phyloP scores from a whole-genome alignment of 1,140 invertebrate genomes.

The Propsilocerus akamusi region DNA sequence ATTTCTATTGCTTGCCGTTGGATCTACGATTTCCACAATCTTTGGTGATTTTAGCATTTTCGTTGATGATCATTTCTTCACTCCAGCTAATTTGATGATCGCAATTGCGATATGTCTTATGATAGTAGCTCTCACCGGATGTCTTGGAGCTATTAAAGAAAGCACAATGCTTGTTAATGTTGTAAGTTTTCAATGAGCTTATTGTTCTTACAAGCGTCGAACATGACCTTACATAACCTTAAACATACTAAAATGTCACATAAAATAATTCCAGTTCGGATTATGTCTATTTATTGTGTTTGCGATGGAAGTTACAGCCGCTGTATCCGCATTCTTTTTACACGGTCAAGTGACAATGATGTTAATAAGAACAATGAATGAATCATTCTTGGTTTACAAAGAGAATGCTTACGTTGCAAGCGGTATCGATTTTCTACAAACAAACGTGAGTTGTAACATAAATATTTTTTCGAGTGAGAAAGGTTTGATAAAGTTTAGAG shows the following conservation, averaged over 20 bases:
- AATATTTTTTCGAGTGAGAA: too few species aligned
- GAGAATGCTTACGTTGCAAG: conserved; percentile 24
- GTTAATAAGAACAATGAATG: conserved; percentile 34
- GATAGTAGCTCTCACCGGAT: conserved; percentile 60
- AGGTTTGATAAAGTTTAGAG: too few species aligned
- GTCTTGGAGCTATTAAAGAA: conserved; percentile 63
- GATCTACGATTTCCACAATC: conserved; percentile 52
- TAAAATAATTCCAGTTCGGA: too few species aligned
- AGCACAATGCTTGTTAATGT: conserved; percentile 64
- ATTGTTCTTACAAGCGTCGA: conserved; percentile 14
- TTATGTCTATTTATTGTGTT: conserved; percentile 56
- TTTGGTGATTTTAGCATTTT: conserved; percentile 54
- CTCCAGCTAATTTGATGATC: conserved; percentile 52
- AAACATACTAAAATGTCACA: too few species aligned
- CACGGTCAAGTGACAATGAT: conserved; percentile 36
- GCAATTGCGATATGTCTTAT: conserved; percentile 58
- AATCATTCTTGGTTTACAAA: conserved; percentile 34
- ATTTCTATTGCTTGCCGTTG: conserved; percentile 52
- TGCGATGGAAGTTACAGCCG: conserved; percentile 60
- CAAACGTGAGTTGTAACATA: conserved; percentile 28
- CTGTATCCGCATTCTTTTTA: conserved; percentile 57
- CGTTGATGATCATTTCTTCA: conserved; percentile 43
- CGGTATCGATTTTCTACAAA: conserved; percentile 46
- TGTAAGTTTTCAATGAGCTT: conserved; percentile 32
- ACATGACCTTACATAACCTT: background rate